Conservation (phyloP, 1,140 invertebrate genomes). For the Pseudomyrmex cubaensis region DNA sequence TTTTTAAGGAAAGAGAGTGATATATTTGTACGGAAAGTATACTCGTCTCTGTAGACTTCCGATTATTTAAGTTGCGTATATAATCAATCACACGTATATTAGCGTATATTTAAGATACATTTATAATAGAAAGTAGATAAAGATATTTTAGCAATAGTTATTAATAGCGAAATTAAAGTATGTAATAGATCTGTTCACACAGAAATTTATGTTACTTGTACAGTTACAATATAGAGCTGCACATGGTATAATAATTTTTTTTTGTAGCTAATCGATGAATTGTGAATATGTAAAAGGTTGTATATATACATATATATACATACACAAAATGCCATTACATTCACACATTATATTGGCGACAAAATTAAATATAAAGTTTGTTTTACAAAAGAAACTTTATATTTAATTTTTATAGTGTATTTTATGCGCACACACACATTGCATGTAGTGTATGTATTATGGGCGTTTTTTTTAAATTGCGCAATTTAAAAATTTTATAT, state of each 20-base stretch:
- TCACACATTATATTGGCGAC: slow-evolving; percentile 6
- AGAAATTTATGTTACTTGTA: slow-evolving; percentile 35
- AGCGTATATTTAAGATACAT: too few species aligned
- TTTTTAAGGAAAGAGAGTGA: slow-evolving; percentile 34
- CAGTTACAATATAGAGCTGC: slow-evolving; percentile 15
- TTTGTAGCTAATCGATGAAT: slow-evolving; percentile 25
- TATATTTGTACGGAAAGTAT: slow-evolving; percentile 68
- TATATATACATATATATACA: slow-evolving; percentile 1
- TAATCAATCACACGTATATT: not conserved
- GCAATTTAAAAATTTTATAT: not conserved
- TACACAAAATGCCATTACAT: slow-evolving; percentile 18
- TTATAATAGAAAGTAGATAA: too few species aligned
- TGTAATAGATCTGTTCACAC: slow-evolving; percentile 10
- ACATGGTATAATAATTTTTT: slow-evolving; percentile 13
- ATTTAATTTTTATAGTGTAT: slow-evolving; percentile 18
- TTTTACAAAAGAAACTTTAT: not conserved
- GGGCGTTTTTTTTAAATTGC: not conserved
- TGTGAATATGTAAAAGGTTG: slow-evolving; percentile 12
- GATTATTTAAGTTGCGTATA: slow-evolving; percentile 33
- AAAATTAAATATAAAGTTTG: slow-evolving; percentile 36
- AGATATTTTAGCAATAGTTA: slow-evolving; percentile 7
- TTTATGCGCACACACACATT: not conserved
- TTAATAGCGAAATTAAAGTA: too few species aligned
- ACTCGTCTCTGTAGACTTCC: slow-evolving; percentile 54
- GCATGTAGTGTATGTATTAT: not conserved